Base-by-base conservation (phyloP, 2,797 vertebrate genomes). In the Spheniscus humboldti region DNA sequence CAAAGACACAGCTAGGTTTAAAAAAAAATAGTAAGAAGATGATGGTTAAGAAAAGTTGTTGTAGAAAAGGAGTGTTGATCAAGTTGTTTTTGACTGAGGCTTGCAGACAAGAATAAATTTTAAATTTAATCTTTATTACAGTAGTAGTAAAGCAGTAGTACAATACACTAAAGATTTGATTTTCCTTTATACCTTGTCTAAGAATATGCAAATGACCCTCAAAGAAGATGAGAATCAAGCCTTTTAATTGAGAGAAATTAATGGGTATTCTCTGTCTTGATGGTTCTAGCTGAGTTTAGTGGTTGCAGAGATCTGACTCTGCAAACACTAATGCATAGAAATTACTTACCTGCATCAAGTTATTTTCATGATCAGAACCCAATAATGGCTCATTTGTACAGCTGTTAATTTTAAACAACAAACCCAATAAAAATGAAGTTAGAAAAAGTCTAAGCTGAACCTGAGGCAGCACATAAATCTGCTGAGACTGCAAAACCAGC, bases 401-500 rank as follows among this genome's bases (percentile, higher is more conserved):
- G 10, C 35, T 90, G 84, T 80, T 91, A 89, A 57, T 80, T 71
- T 72, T 68, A 90, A 94, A 84, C 1, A 19, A 76, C 35, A 88
- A 91, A 62, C 13, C 20, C 13, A 75, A 86, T 33, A 52, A 63
- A 85, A 83, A 39, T 19, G 2, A 86, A 76, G 41, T 45, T 66
- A 62, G n/a, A 35, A 91, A 73, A 95, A 77, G 14, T 48, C 48
- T 89, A 66, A 95, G 43, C 22, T 80, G 84, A 75, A 93, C 68
- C 53, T 24, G 31, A 86, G 75, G 68, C 86, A 92, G 31, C 79
- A 68, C 37, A 62, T 86, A 94, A 97, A 94, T 73, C 35, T 88
- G 62, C 87, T 95, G 92, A 69, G 84, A 84, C 28, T 92, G 82
- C 73, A 79, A 91, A 94, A 50, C 35, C 50, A 90, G 69, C 50